These are phyloP conservation scores for Ephydatia muelleri DNA, from an alignment of 37 sponge, comb jelly and placozoan genomes.

Conservation along the genomic window DNA sequence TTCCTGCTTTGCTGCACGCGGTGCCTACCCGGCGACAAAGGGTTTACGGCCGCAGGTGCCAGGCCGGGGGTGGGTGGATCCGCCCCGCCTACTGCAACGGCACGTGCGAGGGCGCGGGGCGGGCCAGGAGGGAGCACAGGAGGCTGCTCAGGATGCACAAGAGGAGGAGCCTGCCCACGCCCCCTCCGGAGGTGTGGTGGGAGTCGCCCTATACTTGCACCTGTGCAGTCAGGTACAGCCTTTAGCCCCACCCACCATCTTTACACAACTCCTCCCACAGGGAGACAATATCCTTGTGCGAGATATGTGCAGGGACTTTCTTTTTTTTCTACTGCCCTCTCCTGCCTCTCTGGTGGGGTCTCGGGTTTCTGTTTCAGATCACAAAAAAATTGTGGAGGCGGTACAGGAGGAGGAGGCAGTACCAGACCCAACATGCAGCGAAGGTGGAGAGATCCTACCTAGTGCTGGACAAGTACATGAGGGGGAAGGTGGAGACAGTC, in stretches of 20 bases:
- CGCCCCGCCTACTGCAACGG: slow-evolving; percentile 67
- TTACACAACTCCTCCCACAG: slow-evolving; percentile 11
- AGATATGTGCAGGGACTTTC: slow-evolving; percentile 58
- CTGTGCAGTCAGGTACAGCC: slow-evolving; percentile 58
- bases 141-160: slow-evolving; percentile 63
- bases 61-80: slow-evolving; percentile 30
- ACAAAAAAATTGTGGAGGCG: slow-evolving; percentile 28
- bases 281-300: slow-evolving; percentile 42
- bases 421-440: slow-evolving; percentile 32
- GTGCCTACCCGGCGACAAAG: background rate
- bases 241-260: background rate
- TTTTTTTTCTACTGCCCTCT: slow-evolving; percentile 86
- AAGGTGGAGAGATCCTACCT: slow-evolving; percentile 46
- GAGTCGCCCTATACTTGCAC: slow-evolving; percentile 66
- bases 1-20: background rate
- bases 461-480: slow-evolving; percentile 59
- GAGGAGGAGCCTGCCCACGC: slow-evolving; percentile 33
- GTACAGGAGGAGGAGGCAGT: slow-evolving; percentile 38
- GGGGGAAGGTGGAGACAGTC: slow-evolving; percentile 51
- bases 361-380: slow-evolving; percentile 42
- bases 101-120: slow-evolving; percentile 69
- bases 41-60: background rate
- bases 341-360: slow-evolving; percentile 77
- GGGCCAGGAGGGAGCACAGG: slow-evolving; percentile 51
- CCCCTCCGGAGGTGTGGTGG: slow-evolving; percentile 60